Base-by-base conservation (phyloP, 2,113 vertebrate genomes). In the Perca flavescens region DNA sequence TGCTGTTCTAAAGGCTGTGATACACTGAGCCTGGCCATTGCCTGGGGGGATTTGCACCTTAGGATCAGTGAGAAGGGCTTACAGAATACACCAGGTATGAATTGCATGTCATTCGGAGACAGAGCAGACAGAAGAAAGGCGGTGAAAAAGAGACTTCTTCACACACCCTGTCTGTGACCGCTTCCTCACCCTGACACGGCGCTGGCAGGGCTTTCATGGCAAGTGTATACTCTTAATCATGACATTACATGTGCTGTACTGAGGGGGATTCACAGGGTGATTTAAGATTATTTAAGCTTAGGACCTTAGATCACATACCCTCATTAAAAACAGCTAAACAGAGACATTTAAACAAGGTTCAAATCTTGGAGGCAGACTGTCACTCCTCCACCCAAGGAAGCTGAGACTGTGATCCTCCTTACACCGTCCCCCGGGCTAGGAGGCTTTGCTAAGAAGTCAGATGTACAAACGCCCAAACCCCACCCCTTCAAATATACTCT, bases 271-370 rank as follows among this genome's bases (percentile, higher is more conserved):
- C 88, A 83, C 80, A 19, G 85, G 88, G 90, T 90, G 89, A 90
- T 89, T 91, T 81, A 79, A 94, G 92, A 94, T 94, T 93, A 94
- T 93, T 94, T 92, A 85, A 92, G 91, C 87, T 94, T 93, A 94
- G 90, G 90, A 89, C 90, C 89, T 83, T 79, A 93, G 92, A 94
- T 94, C 93, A 92, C 83, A 92, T 86, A 87, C 75, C 88, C 93
- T 94, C 93, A 94, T 94, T 94, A 94, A 93, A 94, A 93, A 85
- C 90, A 83, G 86, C 88, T 93, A 94, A 94, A 94, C 92, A 94
- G 88, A 94, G 91, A 90, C 91, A 90, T 93, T 94, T 92, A 92
- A 90, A 92, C 90, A 90, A 75, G 89, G 88, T 91, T 94, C 85
- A 92, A 88, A 88, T 91, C 91, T 93, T 85, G 22, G 79, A 92